These are phyloP conservation scores for Bugulina stolonifera DNA, from an alignment of 2,888 invertebrate genomes.

Conservation along the genomic window DNA sequence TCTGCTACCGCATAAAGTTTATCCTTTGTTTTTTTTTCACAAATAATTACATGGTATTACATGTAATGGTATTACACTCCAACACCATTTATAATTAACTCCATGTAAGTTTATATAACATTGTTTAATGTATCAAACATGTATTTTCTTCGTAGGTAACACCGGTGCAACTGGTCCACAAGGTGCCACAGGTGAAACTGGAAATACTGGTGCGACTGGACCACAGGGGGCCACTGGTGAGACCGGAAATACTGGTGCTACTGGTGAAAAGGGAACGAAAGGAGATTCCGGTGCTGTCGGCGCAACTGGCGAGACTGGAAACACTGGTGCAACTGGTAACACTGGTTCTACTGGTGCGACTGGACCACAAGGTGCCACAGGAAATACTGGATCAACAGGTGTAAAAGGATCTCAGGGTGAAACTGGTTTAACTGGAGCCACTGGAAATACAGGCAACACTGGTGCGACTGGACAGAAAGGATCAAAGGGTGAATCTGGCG, in stretches of 20 bases:
- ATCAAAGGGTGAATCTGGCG: conserved; percentile 24
- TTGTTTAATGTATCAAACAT: neutral
- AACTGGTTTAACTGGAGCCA: conserved; percentile 23
- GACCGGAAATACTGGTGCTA: conserved; percentile 20
- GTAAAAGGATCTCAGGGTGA: conserved; percentile 25
- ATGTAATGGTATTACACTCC: no score
- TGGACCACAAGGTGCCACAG: conserved; percentile 26
- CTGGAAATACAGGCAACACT: conserved; percentile 26
- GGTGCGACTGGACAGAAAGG: conserved; percentile 24
- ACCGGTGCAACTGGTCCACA: conserved; percentile 19
- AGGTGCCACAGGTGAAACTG: conserved; percentile 24
- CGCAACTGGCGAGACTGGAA: conserved; percentile 19
- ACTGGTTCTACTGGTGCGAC: conserved; percentile 26
- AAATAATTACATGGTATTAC: no score
- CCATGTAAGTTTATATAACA: no score
- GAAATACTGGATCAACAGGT: conserved; percentile 23
- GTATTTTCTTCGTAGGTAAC: no score
- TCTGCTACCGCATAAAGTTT: no score
- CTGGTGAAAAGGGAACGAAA: conserved; percentile 27
- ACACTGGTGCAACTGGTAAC: conserved; percentile 9
- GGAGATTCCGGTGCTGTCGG: conserved; percentile 25
- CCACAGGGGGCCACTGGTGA: conserved; percentile 1
- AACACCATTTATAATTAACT: no score
- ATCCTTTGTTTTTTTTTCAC: no score
- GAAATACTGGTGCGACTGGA: conserved; percentile 20